phyloP scores from a whole-genome alignment of 2,113 vertebrate species.

The Ciconia maguari region DNA sequence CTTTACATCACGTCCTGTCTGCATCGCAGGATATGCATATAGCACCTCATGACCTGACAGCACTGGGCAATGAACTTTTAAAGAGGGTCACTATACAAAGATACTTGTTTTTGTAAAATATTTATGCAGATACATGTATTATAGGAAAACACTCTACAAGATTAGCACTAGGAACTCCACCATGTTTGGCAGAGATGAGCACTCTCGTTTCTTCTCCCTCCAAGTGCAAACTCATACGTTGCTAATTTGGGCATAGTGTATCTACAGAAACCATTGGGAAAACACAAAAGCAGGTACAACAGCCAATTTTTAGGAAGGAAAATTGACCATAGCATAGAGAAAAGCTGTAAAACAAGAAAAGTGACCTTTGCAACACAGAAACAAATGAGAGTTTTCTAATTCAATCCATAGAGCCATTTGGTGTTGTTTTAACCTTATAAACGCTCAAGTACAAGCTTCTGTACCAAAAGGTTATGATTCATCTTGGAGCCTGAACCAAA shows the following conservation, averaged over 20 bases:
- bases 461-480: not conserved
- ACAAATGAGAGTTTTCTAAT: not conserved
- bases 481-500: not conserved
- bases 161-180: not conserved
- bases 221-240: not conserved
- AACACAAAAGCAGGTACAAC: not conserved
- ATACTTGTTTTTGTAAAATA: not conserved
- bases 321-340: not conserved
- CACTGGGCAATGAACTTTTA: not conserved
- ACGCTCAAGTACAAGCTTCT: not conserved
- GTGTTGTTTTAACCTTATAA: not conserved
- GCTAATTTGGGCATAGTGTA: not conserved
- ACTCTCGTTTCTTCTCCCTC: not conserved
- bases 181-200: not conserved
- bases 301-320: not conserved
- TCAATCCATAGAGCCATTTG: not conserved
- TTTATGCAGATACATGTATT: not conserved
- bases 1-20: accelerated
- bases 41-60: not conserved
- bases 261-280: not conserved
- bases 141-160: not conserved
- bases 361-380: not conserved
- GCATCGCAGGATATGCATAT: accelerated
- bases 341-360: not conserved
- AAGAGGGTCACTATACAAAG: not conserved